A percentile compares a stretch with the other conserved stretches of the same genome.
Evolutionary conservation across 2,888 invertebrate genomes (phyloP).

Genomic region (Megamerina dolium): DNA sequence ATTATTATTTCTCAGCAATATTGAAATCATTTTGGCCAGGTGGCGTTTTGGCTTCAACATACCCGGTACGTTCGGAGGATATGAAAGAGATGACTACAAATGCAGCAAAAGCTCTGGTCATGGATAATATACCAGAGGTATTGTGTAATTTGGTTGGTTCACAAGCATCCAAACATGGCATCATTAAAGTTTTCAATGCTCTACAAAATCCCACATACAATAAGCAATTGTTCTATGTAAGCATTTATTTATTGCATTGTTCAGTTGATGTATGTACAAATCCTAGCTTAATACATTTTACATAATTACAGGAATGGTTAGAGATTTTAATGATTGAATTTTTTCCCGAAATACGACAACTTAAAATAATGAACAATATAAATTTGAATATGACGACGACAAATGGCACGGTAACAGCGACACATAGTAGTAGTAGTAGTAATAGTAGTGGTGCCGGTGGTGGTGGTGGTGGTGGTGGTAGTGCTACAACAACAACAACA

Average conservation of each 20-base stretch:
- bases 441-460: too few species aligned
- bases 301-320: slow-evolving; percentile 56
- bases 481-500: background rate
- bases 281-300: background rate
- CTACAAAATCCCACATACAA: slow-evolving; percentile 80
- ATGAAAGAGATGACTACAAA: slow-evolving; percentile 64
- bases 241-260: slow-evolving; percentile 39
- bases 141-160: slow-evolving; percentile 79
- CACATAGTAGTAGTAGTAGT: too few species aligned
- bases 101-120: slow-evolving; percentile 57
- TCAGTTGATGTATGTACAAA: slow-evolving; percentile 4
- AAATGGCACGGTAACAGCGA: slow-evolving; percentile 3
- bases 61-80: slow-evolving; percentile 54
- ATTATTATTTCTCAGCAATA: slow-evolving; percentile 76
- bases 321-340: slow-evolving; percentile 62
- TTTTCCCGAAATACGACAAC: slow-evolving; percentile 63
- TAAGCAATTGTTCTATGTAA: slow-evolving; percentile 86
- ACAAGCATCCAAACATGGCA: slow-evolving; percentile 76
- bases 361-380: slow-evolving; percentile 40
- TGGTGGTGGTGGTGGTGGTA: too few species aligned
- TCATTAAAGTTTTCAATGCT: slow-evolving; percentile 79
- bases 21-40: slow-evolving; percentile 88
- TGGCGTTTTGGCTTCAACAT: slow-evolving; percentile 59
- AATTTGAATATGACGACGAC: too few species aligned
- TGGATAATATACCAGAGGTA: slow-evolving; percentile 70